Evolutionary conservation across 2,888 invertebrate species (phyloP).

Genomic region (Parnassius glacialis): DNA sequence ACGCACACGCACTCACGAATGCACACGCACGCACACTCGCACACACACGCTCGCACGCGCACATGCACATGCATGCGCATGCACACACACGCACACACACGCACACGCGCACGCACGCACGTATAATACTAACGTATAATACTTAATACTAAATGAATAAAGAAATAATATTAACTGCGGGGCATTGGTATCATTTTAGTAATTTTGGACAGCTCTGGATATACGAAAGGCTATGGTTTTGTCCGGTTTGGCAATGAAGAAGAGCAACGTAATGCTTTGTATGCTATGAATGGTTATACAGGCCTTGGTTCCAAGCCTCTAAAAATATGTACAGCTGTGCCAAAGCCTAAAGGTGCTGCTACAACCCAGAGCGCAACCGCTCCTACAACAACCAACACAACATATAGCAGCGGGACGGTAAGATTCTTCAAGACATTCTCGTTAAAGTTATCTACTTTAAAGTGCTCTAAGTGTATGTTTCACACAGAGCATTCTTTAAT

Average conservation of each 20-base stretch:
- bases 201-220: constrained; percentile 92
- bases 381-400: constrained; percentile 49
- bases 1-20: no score
- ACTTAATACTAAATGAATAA: neutral
- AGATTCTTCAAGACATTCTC: constrained; percentile 12
- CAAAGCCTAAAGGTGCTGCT: constrained; percentile 85
- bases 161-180: neutral
- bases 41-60: no score
- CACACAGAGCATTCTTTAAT: no score
- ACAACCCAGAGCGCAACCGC: constrained; percentile 53
- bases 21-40: no score
- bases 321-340: constrained; percentile 96
- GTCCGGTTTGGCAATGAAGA: constrained; percentile 96
- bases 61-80: no score
- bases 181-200: constrained; percentile 79
- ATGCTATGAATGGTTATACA: constrained; percentile 95
- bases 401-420: constrained; percentile 64
- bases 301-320: constrained; percentile 93
- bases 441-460: no score
- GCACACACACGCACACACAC: no score
- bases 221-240: constrained; percentile 97
- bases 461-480: no score
- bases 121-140: no score
- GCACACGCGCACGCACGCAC: no score
- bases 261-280: constrained; percentile 94